Evolutionary conservation across 2,797 vertebrate genomes (phyloP).

Genomic region (Lindbergichthys nudifrons): DNA sequence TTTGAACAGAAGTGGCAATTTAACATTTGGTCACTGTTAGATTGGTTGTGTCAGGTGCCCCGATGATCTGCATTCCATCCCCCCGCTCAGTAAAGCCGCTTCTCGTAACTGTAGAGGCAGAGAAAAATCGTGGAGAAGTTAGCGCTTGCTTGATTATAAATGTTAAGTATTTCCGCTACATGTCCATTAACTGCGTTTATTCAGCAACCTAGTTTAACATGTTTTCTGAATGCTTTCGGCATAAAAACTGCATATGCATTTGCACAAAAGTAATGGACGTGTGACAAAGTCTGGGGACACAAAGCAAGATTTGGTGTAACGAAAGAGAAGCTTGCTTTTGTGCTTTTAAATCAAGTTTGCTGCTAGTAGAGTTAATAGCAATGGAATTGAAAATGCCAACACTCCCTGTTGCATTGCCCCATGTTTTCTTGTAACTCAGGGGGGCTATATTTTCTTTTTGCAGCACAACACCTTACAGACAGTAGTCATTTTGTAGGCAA

Average conservation of each 20-base stretch:
- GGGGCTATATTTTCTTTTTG: too few relatives aligned
- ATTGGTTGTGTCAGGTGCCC: slow-evolving; percentile 56
- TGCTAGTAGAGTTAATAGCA: too few relatives aligned
- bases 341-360: background rate
- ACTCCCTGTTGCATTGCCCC: too few relatives aligned
- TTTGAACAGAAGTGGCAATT: slow-evolving; percentile 71
- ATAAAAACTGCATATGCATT: background rate
- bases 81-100: slow-evolving; percentile 90
- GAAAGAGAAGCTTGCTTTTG: background rate
- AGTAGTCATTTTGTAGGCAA: background rate
- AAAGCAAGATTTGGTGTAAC: background rate
- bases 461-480: slow-evolving; percentile 2
- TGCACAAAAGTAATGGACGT: background rate
- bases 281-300: background rate
- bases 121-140: background rate
- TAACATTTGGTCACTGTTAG: slow-evolving; percentile 79
- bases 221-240: background rate
- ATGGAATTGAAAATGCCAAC: too few relatives aligned
- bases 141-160: background rate
- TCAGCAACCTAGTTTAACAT: background rate
- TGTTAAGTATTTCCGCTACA: background rate
- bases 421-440: too few relatives aligned
- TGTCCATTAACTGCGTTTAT: background rate
- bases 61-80: slow-evolving; percentile 44
- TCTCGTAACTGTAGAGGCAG: slow-evolving; percentile 88